phyloP scores from a whole-genome alignment of 2,797 vertebrate species.

The Typhlichthys subterraneus region DNA sequence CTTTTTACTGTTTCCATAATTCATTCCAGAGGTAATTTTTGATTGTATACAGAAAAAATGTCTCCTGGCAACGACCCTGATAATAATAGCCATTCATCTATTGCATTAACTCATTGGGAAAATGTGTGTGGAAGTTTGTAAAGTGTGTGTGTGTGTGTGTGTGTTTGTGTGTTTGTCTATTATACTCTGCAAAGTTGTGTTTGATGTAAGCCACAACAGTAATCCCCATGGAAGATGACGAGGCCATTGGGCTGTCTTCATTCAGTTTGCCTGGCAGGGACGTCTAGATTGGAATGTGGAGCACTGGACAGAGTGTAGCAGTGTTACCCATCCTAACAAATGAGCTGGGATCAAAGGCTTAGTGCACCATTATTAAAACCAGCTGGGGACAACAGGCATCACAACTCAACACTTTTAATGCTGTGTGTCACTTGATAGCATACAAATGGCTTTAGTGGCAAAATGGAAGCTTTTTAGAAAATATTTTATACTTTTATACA shows the following conservation, averaged over 20 bases:
- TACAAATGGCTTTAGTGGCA: constrained; percentile 11
- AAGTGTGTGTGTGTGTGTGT: constrained; percentile 14
- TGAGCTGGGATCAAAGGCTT: constrained; percentile 57
- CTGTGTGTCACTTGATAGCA: constrained; percentile 24
- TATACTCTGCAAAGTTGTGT: constrained; percentile 33
- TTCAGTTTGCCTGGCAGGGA: constrained; percentile 40
- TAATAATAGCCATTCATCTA: constrained; percentile 1
- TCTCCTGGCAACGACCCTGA: constrained; percentile 21
- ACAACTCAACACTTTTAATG: constrained; percentile 37
- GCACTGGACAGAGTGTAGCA: constrained; percentile 36
- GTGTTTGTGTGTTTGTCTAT: constrained; percentile 10
- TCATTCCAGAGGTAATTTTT: constrained; percentile 38
- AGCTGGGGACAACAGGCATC: constrained; percentile 42
- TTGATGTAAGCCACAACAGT: constrained; percentile 30
- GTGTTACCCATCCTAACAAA: constrained; percentile 46
- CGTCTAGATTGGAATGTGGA: constrained; percentile 33
- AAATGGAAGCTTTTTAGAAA: not conserved
- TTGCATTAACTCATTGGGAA: constrained; percentile 41
- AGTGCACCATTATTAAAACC: constrained; percentile 51
- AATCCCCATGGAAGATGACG: constrained; percentile 43
- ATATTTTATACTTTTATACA: not conserved
- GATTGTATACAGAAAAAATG: not conserved
- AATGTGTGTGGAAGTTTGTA: constrained; percentile 20
- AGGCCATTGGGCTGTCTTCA: constrained; percentile 44
- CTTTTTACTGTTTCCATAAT: constrained; percentile 28